Evolutionary conservation across 1,140 invertebrate species (phyloP), one percentile per base, ranked within the genome.

Genomic region (Papilio polyxenes): DNA sequence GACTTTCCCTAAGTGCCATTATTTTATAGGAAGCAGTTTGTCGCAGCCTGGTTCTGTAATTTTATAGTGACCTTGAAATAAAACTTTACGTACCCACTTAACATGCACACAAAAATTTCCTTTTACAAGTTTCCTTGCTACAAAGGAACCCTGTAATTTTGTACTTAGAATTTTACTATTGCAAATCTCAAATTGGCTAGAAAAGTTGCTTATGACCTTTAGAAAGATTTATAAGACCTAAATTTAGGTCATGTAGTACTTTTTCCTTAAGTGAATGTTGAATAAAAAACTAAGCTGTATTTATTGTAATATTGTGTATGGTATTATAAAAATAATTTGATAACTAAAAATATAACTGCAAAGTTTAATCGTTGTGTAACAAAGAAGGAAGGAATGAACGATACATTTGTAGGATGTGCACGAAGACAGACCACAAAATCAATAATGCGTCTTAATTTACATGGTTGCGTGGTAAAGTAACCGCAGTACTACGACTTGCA

Each of bases 391-490:
- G 59, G n/a, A 62, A n/a, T 13, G 23, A 31, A 40, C 65, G 65
- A 72, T 72, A 72, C 65, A 72, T 72, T 72, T 72, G 65, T 72
- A 40, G 65, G 65, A 72, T 72, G 23, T 72, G 11, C 65, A 72
- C 65, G 13, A 72, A 72, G 65, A 72, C 65, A 37, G 31, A 72
- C 65, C 65, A 37, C 65, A 37, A 72, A 72, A 72, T 72, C 65
- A 72, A 72, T 72, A 72, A 72, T 72, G 65, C 65, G 65, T 72
- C 65, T 72, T 72, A 72, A 72, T 72, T 72, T 72, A 72, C 65
- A 72, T 72, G 23, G 65, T 72, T 15, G 65, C 65, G 62, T 72
- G 31, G 23, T 72, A 15, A 72, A 72, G 23, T 72, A 72, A 72
- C 65, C 65, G 65, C 65, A 72, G 31, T 72, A 62, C 5, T 62